Base-by-base conservation (phyloP, 37 sponge, comb jelly and placozoan genomes). In the Cladorhizidae sp. region DNA sequence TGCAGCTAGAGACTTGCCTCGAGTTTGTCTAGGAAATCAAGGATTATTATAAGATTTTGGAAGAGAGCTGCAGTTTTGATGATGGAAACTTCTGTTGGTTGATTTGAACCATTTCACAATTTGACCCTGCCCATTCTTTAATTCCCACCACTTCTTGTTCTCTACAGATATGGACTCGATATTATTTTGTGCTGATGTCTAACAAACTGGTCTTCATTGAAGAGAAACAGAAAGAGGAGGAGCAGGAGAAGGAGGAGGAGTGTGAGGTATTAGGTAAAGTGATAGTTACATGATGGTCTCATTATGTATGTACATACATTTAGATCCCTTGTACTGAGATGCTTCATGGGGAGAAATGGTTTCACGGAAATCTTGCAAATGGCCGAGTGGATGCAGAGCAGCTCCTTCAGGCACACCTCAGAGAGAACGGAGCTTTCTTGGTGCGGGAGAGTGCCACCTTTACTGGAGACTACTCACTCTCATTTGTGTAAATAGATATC, bases 371-470 rank as follows among this genome's bases (percentile, higher is more conserved):
- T 49, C 62, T 92, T 43, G 73, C 79, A 26, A 73, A 63, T 25
- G 94, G 88, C 12, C 75, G 94, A 23, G 64, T 84, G 18, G 94
- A 87, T 57, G 95, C 96, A 0, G 89, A 90, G 89, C 52, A 84
- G 23, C 67, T 94, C 35, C 86, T 98, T 40, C 45, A 75, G n/a
- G 83, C 92, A 29, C 89, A 93, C 58, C 82, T 67, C 36, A 87
- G 85, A 1, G 79, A 64, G 17, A 90, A 97, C 69, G 97, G 97
- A n/a, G 78, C 95, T 52, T 97, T 97, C 70, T 69, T 97, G 0
- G 95, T 97, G 37, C 72, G 97, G 38, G 97, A 96, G 63, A 97
- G 95, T 82, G 87, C 96, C 57, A 95, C 93, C 6, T 94, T 91
- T 62, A 79, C 87, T 21, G 97, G 97, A 41, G 95, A 97, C 70